Conservation (phyloP, 1,140 invertebrate genomes). For the Stenopsyche tienmushanensis region DNA sequence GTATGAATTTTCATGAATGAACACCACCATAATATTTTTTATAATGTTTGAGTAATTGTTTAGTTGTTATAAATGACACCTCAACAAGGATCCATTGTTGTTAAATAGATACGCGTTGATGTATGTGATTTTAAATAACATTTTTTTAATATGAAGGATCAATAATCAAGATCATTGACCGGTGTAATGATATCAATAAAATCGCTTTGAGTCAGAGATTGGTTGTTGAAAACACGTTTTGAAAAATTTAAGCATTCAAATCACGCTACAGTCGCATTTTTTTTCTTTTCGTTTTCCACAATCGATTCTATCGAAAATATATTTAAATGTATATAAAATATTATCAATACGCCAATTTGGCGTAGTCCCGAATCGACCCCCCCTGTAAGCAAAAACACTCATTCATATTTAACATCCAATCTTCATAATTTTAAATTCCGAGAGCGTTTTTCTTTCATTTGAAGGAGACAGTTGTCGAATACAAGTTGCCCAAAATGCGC, state of each 20-base stretch:
- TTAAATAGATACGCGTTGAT: too few species aligned
- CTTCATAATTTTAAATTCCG: constrained; percentile 29
- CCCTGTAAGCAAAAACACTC: constrained; percentile 10
- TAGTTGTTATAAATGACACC: too few species aligned
- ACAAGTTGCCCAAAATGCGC: constrained; percentile 27
- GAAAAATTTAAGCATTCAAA: too few species aligned
- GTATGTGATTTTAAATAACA: too few species aligned
- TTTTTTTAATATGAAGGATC: too few species aligned
- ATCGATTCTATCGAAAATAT: neutral
- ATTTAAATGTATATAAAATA: neutral
- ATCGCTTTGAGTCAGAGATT: too few species aligned
- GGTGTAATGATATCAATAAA: too few species aligned
- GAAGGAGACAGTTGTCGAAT: constrained; percentile 26
- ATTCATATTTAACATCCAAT: constrained; percentile 32
- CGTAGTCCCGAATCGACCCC: too few species aligned
- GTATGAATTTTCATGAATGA: neutral
- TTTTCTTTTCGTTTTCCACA: neutral
- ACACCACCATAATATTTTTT: neutral
- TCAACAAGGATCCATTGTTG: too few species aligned
- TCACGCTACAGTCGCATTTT: neutral
- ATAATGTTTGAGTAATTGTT: too few species aligned
- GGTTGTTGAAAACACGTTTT: too few species aligned
- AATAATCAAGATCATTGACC: too few species aligned
- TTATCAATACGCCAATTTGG: constrained; percentile 15
- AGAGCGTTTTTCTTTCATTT: constrained; percentile 26